Evolutionary conservation across 2,888 invertebrate genomes (phyloP), one percentile per base, ranked within the genome.

Genomic region (Lottia scabra): DNA sequence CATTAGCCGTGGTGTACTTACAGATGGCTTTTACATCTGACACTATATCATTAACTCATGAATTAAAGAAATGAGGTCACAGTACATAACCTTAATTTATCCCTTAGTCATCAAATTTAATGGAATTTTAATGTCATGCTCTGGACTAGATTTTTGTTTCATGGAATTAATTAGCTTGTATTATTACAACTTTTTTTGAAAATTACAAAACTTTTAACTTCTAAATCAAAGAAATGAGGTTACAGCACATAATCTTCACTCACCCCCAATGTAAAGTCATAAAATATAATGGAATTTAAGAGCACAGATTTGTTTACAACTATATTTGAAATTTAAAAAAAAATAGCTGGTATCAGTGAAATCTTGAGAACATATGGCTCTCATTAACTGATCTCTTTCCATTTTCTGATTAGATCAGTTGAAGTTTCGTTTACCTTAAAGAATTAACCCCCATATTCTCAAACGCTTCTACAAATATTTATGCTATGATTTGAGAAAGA

Each of bases 391-490:
- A 10, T 56, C 56, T 56, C 19, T 56, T 56, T 56, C 56, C 19
- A 56, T 56, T 56, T 56, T 56, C 56, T 56, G 56, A 56, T 56
- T 56, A 56, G 23, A 56, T 56, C 56, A 23, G 56, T 10, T 23
- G 23, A n/a, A 56, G 19, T 19, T 56, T 10, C 19, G 56, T 56
- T 56, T 56, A 56, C 56, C 56, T 56, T 56, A 56, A 12, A 56
- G 23, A 56, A 56, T 23, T 19, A 56, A 56, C 19, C 56, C 23
- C 23, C 23, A 19, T 56, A 19, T 56, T 23, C 19, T 23, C 56
- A 56, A 56, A 19, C 23, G 56, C 56, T 56, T 23, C 56, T 56
- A 23, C 23, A 56, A 56, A 56, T 23, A 56, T 56, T 56, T 56
- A 56, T 56, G 56, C 56, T 56, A 56, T 19, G 23, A 56, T 23